Evolutionary conservation across 2,113 vertebrate genomes (phyloP), one percentile per base, ranked within the genome.

Genomic region (Lipophrys pholis): DNA sequence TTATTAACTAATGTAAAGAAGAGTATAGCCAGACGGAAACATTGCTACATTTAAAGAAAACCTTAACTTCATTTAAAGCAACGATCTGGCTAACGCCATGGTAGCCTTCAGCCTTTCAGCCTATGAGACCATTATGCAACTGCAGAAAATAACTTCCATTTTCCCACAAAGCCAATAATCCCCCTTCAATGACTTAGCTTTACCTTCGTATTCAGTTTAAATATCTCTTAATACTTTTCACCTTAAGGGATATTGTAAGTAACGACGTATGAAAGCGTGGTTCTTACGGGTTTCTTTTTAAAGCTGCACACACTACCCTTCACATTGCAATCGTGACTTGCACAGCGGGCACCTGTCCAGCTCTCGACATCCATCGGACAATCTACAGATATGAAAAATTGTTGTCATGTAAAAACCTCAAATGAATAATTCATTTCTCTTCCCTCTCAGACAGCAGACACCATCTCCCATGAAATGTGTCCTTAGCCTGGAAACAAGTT

Each of bases 391-490:
- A 80, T 82, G 56, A 87, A 73, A 74, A 65, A 80, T 0, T 76
- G 80, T 85, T 89, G 84, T 81, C 72, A 75, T 76, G 69, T 78
- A 73, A 38, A 73, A 63, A 46, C 60, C 58, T 61, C 21, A 14
- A 40, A 85, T 89, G 68, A 86, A 90, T 90, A 81, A 89, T 90
- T 83, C 65, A 82, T 73, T 57, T 49, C n/a, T 30, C 21, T 30
- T 30, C 21, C 21, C 21, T 30, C 21, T 30, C 21, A 30, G 21
- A 88, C 80, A 81, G 76, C 49, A 57, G 77, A 81, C 68, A 57
- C 45, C 3, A 68, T 82, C 81, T 69, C 81, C 21, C 7, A 64
- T 80, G 77, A 85, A 85, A 89, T 81, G 68, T 73, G 66, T 82
- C 78, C 38, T 11, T 43, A 76, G 84, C 51, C 61, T 76, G 71